A percentile compares a stretch with the other conserved stretches of the same genome.
These are phyloP conservation scores for Paradoxurus hermaphroditus DNA, from an alignment of 2,113 vertebrate species.

Conservation along the genomic window DNA sequence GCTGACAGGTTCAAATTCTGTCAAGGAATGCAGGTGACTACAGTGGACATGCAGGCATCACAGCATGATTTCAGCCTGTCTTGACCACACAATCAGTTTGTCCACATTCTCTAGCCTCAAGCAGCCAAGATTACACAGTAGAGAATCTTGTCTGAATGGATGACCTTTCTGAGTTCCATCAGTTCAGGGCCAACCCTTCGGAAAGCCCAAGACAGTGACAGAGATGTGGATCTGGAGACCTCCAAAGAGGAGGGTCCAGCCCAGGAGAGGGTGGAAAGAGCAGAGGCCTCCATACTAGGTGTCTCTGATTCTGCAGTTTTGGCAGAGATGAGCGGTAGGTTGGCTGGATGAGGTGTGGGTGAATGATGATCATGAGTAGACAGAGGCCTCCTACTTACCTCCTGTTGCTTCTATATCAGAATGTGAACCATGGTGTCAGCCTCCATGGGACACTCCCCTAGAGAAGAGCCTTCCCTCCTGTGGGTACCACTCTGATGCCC, in stretches of 20 bases:
- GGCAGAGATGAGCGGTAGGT: neutral
- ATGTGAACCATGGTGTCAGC: neutral
- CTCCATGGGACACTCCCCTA: fast-evolving
- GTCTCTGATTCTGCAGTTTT: neutral
- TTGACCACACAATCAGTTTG: neutral
- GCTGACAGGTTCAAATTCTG: fast-evolving
- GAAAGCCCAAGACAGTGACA: neutral
- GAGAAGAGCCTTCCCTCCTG: no score
- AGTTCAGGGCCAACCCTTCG: neutral
- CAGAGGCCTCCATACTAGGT: neutral
- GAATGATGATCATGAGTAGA: neutral
- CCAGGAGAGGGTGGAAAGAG: neutral
- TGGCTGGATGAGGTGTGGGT: neutral
- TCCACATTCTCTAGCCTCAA: neutral
- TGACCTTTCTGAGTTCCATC: no score
- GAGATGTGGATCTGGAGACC: neutral
- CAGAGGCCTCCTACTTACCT: neutral
- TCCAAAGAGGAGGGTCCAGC: neutral
- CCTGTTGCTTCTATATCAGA: neutral
- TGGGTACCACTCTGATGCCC: neutral
- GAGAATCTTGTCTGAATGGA: neutral
- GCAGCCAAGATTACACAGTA: neutral
- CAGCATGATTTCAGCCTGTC: fast-evolving
- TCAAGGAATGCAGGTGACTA: neutral
- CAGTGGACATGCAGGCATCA: fast-evolving